These are phyloP conservation scores for Phrynocephalus guinanensis DNA, from an alignment of 2,797 vertebrate species.

Conservation along the genomic window DNA sequence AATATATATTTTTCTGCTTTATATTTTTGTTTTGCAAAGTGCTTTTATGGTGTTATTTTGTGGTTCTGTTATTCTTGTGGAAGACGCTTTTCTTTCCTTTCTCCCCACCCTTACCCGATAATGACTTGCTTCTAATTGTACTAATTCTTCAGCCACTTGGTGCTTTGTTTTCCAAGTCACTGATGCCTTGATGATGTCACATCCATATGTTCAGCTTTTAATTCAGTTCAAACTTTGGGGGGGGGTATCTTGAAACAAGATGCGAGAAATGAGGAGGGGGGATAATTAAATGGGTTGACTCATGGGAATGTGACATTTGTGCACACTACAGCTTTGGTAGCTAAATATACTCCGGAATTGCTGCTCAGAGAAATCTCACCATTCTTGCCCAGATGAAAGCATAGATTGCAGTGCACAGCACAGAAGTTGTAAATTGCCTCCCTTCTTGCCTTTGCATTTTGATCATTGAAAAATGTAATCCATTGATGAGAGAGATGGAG, in stretches of 20 bases:
- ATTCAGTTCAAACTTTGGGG: slow-evolving; percentile 65
- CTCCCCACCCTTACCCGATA: slow-evolving; percentile 73
- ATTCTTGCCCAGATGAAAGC: slow-evolving; percentile 73
- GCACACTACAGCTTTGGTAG: slow-evolving; percentile 82
- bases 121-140: slow-evolving; percentile 70
- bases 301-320: slow-evolving; percentile 84
- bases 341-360: slow-evolving; percentile 93
- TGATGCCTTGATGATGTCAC: slow-evolving; percentile 83
- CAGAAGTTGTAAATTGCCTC: slow-evolving; percentile 50
- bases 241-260: slow-evolving; percentile 78
- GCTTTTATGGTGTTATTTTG: slow-evolving; percentile 81
- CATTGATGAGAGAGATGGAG: slow-evolving; percentile 10
- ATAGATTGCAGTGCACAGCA: slow-evolving; percentile 54
- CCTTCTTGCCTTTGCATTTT: slow-evolving; percentile 55
- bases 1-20: slow-evolving; percentile 17
- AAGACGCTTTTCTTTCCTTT: slow-evolving; percentile 65
- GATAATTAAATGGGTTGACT: slow-evolving; percentile 73
- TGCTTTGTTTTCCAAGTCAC: slow-evolving; percentile 81
- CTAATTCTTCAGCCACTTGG: slow-evolving; percentile 82
- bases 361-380: slow-evolving; percentile 65
- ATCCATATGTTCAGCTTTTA: slow-evolving; percentile 77
- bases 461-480: slow-evolving; percentile 37
- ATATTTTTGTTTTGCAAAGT: slow-evolving; percentile 79
- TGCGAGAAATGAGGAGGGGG: slow-evolving; percentile 54
- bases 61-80: slow-evolving; percentile 68